Conservation (phyloP, 2,888 invertebrate genomes). For the Trissolcus japonicus region DNA sequence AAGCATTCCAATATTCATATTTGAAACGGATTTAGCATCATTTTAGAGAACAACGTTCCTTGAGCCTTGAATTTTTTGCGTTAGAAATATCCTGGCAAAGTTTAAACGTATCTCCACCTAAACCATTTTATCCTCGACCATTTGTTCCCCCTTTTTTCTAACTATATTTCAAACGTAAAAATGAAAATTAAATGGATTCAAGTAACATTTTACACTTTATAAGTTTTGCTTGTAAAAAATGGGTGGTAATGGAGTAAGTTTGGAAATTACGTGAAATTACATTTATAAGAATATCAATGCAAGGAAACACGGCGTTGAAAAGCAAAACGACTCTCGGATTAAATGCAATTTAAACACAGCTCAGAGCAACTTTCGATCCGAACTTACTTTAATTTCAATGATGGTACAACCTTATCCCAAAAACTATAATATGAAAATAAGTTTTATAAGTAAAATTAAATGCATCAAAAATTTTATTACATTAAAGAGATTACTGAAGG, state of each 20-base stretch:
- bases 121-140: conserved; percentile 10
- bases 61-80: conserved; percentile 17
- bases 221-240: conserved; percentile 5
- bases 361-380: conserved; percentile 19
- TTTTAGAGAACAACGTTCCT: conserved; percentile 25
- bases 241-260: conserved; percentile 14
- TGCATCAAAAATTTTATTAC: too few species aligned
- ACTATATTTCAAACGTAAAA: conserved; percentile 1
- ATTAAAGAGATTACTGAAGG: too few species aligned
- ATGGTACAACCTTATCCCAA: conserved; percentile 11
- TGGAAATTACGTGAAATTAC: conserved; percentile 32
- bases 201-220: not conserved
- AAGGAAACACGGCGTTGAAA: conserved; percentile 29
- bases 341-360: conserved; percentile 31
- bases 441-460: too few species aligned
- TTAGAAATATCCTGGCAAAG: conserved; percentile 13
- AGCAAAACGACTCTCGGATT: conserved; percentile 27
- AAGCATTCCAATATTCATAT: conserved; percentile 18
- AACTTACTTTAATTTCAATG: conserved; percentile 24
- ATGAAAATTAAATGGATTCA: not conserved
- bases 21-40: conserved; percentile 20
- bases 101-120: conserved; percentile 31
- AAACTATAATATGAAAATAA: conserved; percentile 6
- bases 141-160: conserved; percentile 13
- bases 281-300: conserved; percentile 42